Evolutionary conservation across 2,888 invertebrate species (phyloP).

Genomic region (Nephrotoma flavescens): DNA sequence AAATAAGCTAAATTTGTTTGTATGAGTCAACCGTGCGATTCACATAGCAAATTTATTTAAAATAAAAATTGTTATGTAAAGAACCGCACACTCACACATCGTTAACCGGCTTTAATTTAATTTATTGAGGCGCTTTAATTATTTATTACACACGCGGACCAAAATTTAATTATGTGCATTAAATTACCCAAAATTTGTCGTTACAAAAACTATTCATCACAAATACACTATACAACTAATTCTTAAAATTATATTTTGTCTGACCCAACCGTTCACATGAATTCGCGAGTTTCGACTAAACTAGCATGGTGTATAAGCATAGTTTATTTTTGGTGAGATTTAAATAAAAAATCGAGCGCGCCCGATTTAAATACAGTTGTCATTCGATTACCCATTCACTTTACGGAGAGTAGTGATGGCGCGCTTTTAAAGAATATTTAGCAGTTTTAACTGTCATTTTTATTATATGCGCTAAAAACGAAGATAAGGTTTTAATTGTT

Average conservation of each 20-base stretch:
- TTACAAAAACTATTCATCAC: neutral
- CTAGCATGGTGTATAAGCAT: neutral
- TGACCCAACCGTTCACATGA: neutral
- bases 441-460: neutral
- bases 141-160: neutral
- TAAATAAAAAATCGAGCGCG: neutral
- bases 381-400: neutral
- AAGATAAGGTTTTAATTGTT: neutral
- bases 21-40: neutral
- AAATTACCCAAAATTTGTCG: neutral
- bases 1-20: neutral
- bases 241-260: neutral
- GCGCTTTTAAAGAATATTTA: neutral
- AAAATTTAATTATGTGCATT: neutral
- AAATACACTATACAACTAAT: neutral
- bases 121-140: neutral
- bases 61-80: neutral
- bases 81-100: neutral
- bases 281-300: neutral
- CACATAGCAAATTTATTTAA: neutral
- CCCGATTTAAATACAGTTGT: neutral
- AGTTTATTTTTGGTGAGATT: neutral
- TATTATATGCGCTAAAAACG: neutral
- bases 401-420: neutral
- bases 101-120: neutral